Evolutionary conservation across 1,140 invertebrate genomes (phyloP).

Genomic region (Acyrthosiphon pisum): DNA sequence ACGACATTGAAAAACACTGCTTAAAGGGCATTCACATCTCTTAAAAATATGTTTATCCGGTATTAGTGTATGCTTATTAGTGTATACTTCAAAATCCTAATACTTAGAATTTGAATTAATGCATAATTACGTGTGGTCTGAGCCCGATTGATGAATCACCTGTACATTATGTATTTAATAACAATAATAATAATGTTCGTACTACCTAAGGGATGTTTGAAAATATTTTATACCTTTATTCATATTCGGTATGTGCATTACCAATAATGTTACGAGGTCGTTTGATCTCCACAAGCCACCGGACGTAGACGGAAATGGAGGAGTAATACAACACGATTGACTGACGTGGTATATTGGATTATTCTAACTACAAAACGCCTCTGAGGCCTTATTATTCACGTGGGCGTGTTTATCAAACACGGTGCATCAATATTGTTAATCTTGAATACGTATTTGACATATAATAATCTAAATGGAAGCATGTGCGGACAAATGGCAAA

Average conservation of each 20-base stretch:
- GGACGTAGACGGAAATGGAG: not conserved
- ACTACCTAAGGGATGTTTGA: not conserved
- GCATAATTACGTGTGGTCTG: not conserved
- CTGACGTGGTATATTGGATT: not conserved
- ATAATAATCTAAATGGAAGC: not conserved
- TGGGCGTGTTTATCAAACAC: not conserved
- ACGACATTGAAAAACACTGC: not conserved
- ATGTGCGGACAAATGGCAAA: not conserved
- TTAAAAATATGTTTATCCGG: not conserved
- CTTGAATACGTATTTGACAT: not conserved
- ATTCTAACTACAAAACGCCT: not conserved
- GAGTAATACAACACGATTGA: not conserved
- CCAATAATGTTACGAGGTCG: not conserved
- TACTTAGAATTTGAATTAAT: not conserved
- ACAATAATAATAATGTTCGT: not conserved
- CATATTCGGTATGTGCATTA: not conserved
- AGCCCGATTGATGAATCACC: not conserved
- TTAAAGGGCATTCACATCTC: not conserved
- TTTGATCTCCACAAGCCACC: not conserved
- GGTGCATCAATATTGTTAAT: not conserved
- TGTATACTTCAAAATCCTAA: not conserved
- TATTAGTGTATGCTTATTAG: not conserved
- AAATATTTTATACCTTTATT: conserved; percentile 2
- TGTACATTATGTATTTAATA: not conserved
- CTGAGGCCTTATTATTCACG: not conserved